Evolutionary conservation across 2,888 invertebrate species (phyloP), one percentile per base, ranked within the genome.

Genomic region (Lapara coniferarum): DNA sequence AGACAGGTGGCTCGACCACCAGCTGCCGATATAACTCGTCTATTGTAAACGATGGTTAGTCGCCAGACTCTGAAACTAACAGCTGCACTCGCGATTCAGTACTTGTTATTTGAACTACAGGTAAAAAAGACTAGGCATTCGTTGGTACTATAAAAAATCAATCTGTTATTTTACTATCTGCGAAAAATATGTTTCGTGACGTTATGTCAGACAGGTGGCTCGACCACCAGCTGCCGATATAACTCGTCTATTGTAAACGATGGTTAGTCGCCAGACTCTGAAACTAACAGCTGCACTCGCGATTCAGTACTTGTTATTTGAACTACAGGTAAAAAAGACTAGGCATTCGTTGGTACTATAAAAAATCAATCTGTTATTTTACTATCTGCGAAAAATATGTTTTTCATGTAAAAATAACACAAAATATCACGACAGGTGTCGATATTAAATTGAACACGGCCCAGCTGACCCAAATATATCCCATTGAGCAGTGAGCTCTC

Each of bases 201-300:
- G 25, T 30, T 25, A 56, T 59, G 46, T 59, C 59, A 46, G 59
- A 59, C 59, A 59, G 44, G 59, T 59, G 44, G 59, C 44, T 59
- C 16, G 10, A 8, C 59, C 16, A 46, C 59, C 59, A 59, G 44
- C 44, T 59, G 59, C 5, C 44, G 10, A 7, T 8, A 37, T 7
- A 37, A 37, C 37, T 37, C 37, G 37, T 37, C 37, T 37, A 37
- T 37, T 37, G 37, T 37, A 37, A 37, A 37, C 37, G 4, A 53
- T 16, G 53, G 53, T n/a, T 53, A 53, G 7, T 16, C 56, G 25
- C 19, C 25, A 13, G 59, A 16, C 46, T 16, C 16, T 46, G 12
- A 16, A 44, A 59, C 1, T 16, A 44, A 16, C 59, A 59, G 44
- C 59, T 59, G 59, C 44, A n/a, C 16, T 58, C n/a, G 37, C 16